Evolutionary conservation across 2,888 invertebrate species (phyloP).

Genomic region (Cerastoderma edule): DNA sequence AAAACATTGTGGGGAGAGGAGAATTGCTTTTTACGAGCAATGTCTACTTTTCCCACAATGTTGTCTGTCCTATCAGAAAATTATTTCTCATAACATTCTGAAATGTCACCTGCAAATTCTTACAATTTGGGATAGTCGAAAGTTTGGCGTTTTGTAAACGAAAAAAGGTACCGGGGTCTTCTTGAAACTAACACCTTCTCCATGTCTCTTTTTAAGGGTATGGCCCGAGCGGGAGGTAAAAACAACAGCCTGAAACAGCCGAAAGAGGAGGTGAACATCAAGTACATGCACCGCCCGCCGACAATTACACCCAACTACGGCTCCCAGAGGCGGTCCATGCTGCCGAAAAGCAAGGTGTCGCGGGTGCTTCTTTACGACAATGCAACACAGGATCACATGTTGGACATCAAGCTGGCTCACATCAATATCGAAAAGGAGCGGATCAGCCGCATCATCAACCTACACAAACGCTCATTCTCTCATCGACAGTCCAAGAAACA

Average conservation of each 20-base stretch:
- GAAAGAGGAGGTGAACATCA: constrained; percentile 62
- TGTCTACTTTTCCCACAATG: background rate
- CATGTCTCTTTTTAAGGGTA: constrained; percentile 2
- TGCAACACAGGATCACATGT: constrained; percentile 77
- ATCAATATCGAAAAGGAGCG: constrained; percentile 70
- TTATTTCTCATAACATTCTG: background rate
- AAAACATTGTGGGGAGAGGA: no score
- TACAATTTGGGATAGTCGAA: no score
- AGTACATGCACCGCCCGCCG: constrained; percentile 77
- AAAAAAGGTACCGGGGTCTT: background rate
- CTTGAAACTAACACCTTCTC: background rate
- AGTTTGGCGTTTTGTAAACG: background rate
- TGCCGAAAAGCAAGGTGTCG: constrained; percentile 75
- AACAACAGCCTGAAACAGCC: constrained; percentile 58
- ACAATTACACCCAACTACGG: constrained; percentile 78
- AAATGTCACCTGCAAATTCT: no score
- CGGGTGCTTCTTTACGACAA: constrained; percentile 79
- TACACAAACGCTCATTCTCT: constrained; percentile 69
- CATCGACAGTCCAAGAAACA: constrained; percentile 60
- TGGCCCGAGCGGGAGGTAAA: constrained; percentile 40
- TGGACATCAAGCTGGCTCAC: constrained; percentile 72
- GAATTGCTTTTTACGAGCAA: background rate
- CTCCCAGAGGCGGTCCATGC: constrained; percentile 57
- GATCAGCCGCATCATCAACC: constrained; percentile 67
- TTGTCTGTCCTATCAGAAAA: background rate